Evolutionary conservation across 2,888 invertebrate genomes (phyloP).

Genomic region (Drosophila acutilabella): DNA sequence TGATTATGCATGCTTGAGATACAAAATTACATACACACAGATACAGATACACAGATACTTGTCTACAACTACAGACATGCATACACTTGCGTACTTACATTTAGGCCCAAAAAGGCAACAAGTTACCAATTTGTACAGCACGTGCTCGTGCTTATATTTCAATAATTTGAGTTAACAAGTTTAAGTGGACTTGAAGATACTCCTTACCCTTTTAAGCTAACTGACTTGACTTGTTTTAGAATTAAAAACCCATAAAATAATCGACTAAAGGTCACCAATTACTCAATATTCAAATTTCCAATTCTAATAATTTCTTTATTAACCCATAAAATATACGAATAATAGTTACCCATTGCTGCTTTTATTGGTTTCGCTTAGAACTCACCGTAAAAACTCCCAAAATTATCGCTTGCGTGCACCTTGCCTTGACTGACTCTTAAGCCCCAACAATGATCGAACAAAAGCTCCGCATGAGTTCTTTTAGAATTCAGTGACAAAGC

Average conservation of each 20-base stretch:
- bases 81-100: slow-evolving; percentile 1
- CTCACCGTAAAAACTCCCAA: neutral
- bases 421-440: slow-evolving; percentile 6
- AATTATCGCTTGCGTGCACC: neutral
- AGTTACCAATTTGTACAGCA: slow-evolving; percentile 10
- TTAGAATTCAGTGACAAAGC: slow-evolving; percentile 24
- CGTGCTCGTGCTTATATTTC: slow-evolving; percentile 4
- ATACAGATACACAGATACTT: slow-evolving; percentile 1
- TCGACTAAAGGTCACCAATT: too few relatives aligned
- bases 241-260: too few relatives aligned
- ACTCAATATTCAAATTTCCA: too few relatives aligned
- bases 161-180: neutral
- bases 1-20: slow-evolving; percentile 61
- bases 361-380: neutral
- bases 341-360: too few relatives aligned
- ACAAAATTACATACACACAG: slow-evolving; percentile 24
- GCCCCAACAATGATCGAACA: neutral
- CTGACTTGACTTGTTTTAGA: too few relatives aligned
- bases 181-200: neutral
- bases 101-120: slow-evolving; percentile 4
- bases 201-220: too few relatives aligned
- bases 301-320: neutral
- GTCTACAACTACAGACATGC: neutral
- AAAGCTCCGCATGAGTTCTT: slow-evolving; percentile 30
- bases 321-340: neutral